Percentiles rank a stretch among this genome's conserved stretches.
Conservation (phyloP, 2,797 vertebrate genomes). For the Etheostoma nigrum region DNA sequence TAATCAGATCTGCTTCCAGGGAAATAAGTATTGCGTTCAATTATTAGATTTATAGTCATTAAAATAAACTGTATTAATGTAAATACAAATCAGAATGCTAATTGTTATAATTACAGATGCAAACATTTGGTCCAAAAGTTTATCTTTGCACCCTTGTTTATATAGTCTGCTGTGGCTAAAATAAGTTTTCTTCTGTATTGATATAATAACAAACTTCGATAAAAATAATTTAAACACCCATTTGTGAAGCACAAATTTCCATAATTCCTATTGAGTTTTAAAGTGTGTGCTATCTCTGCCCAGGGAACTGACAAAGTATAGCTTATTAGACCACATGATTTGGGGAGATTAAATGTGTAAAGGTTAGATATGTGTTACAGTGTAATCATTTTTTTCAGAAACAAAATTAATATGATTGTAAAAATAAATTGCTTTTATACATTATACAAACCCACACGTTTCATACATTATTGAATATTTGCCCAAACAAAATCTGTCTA, state of each 20-base stretch:
- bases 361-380: background rate
- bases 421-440: background rate
- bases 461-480: slow-evolving; percentile 5
- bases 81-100: background rate
- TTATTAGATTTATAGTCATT: background rate
- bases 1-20: background rate
- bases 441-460: background rate
- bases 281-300: background rate
- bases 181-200: slow-evolving; percentile 2
- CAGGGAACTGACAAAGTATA: background rate
- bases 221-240: background rate
- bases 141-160: background rate
- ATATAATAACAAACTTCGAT: background rate
- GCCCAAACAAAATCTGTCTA: background rate
- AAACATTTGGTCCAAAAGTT: background rate
- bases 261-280: background rate
- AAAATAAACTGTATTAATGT: slow-evolving; percentile 19
- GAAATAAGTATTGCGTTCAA: background rate
- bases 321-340: slow-evolving; percentile 1
- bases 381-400: slow-evolving; percentile 12
- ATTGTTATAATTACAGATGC: background rate
- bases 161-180: slow-evolving; percentile 1
- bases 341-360: background rate
- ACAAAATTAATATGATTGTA: background rate
- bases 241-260: slow-evolving; percentile 4